Base-by-base conservation (phyloP, 1,140 invertebrate species). In the Drosophila takahashii region DNA sequence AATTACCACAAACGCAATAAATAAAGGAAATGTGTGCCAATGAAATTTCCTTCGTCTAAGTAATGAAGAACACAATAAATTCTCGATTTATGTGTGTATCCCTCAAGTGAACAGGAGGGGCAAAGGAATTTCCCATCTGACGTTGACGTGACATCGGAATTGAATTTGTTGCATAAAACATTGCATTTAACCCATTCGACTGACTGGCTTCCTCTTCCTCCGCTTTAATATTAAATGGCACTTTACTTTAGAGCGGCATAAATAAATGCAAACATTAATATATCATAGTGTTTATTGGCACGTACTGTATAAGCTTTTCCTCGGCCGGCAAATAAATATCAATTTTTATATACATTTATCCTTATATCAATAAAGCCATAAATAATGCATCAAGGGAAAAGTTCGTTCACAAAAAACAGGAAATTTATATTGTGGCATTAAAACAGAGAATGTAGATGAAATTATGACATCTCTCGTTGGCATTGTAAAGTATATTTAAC, bases 51-150 rank as follows among this genome's bases (percentile, higher is more conserved):
- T 50, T 32, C 22, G 13, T 13, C 48, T 9, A 34, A 66, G 61
- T 67, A 70, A 54, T 70, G 48, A 54, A 70, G 32, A 39, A 37
- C 62, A 71, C 66, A 77, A 66, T 58, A 72, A 75, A 83, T 79
- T 81, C 51, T 79, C 74, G 75, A 79, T 87, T 79, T 86, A 86
- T 83, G 75, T 87, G 75, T 87, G 71, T 76, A 79, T 83, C 58
- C 61, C 61, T 36, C 16, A 48, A 50, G 47, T 48, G 22, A 47
- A n/a, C 3, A 29, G 45, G 8, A 15, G 3, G n/a, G n/a, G n/a
- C n/a, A n/a, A n/a, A n/a, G n/a, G 9, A 9, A 64, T 67, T 60
- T 65, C 61, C 66, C 34, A 71, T 53, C 16, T 60, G 53, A 44
- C 34, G 36, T 44, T 75, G 72, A 75, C 59, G 34, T 75, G 52